Conservation (phyloP, 2,797 vertebrate genomes). For the Balearica regulorum region DNA sequence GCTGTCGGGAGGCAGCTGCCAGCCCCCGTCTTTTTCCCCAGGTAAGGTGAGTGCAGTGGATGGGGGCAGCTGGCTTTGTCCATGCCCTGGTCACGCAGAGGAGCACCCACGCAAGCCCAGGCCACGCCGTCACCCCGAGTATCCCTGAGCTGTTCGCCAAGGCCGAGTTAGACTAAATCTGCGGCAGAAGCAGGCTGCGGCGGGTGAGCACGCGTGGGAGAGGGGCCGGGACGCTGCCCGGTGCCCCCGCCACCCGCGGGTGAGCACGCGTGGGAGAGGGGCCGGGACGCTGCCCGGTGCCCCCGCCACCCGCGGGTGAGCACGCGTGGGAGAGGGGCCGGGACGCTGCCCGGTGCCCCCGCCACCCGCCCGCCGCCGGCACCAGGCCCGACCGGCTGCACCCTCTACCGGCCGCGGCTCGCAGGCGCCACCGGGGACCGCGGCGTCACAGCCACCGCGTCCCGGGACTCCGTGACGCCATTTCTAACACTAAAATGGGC, state of each 20-base stretch:
- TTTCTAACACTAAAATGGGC: rapidly evolving
- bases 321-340: background rate
- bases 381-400: background rate
- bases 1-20: background rate
- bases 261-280: no score
- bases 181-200: background rate
- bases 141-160: background rate
- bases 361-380: background rate
- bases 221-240: no score
- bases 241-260: no score
- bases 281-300: no score
- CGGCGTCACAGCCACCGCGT: background rate
- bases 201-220: no score
- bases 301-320: no score
- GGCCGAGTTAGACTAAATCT: background rate
- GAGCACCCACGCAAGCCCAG: background rate
- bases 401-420: constrained; percentile 23
- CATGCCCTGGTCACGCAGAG: background rate
- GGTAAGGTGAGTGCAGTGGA: background rate
- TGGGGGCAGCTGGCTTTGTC: background rate
- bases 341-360: background rate
- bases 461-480: rapidly evolving
- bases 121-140: background rate
- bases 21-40: background rate
- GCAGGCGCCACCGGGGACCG: background rate